Base-by-base conservation (phyloP, 2,113 vertebrate species). In the Neopipo cinnamomea region DNA sequence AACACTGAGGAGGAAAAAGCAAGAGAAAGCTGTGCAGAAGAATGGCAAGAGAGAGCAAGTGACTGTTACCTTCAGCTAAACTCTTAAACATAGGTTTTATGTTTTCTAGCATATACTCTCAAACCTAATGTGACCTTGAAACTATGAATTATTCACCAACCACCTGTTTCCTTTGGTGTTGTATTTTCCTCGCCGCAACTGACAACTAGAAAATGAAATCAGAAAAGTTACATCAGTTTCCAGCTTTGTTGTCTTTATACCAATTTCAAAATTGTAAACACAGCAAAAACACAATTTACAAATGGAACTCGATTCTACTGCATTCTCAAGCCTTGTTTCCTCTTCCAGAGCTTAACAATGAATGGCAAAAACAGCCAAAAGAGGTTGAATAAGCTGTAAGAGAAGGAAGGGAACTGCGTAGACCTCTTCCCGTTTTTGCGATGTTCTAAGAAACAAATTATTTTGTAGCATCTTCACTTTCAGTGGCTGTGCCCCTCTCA, bases 191-290 rank as follows among this genome's bases (percentile, higher is more conserved):
- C 47, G 6, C 1, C 39, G 52, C 95, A 97, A 86, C 42, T 89
- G 91, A n/a, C 42, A 93, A 95, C 94, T 93, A 95, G 94, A 97
- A 95, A 97, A 96, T 22, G 72, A 95, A 95, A 95, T 93, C 59
- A 91, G 61, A 97, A 96, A 96, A 89, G 42, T 56, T 33, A 1
- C 59, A 89, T 95, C 91, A 91, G 76, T 95, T 91, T 94, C 56
- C 63, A 55, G 59, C 39, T 95, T 76, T 86, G 42, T 44, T 87
- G 61, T 41, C 62, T 73, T 89, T 14, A 65, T 16, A 70, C 1
- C 0, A 0, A 58, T 88, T 92, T 85, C 41, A 76, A 81, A 82
- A 93, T 56, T 72, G 79, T 56, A 85, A 87, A 61, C 52, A 93
- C 12, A 86, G 19, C 77, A 10, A 86, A 89, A 84, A 46, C 23